A percentile compares a stretch with the other conserved stretches of the same genome.
These are phyloP conservation scores for Phrynocephalus versicolor DNA, from an alignment of 2,113 vertebrate genomes.

Conservation along the genomic window DNA sequence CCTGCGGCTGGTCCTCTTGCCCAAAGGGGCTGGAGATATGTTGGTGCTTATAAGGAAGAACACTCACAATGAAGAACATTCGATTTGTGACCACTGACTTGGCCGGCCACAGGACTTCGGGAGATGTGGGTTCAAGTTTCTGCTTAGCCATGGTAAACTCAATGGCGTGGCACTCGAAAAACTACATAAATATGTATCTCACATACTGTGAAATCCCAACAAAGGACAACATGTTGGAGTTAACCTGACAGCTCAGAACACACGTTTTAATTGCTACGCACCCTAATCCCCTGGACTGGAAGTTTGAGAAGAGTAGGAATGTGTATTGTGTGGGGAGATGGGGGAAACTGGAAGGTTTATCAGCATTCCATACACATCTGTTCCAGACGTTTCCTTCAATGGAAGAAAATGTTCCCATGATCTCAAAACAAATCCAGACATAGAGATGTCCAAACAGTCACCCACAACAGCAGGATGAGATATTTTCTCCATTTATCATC, in stretches of 20 bases:
- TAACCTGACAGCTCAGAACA: too few relatives aligned
- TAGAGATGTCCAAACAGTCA: background rate
- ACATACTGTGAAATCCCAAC: too few relatives aligned
- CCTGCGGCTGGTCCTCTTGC: background rate
- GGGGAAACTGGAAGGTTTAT: background rate
- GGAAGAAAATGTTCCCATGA: background rate
- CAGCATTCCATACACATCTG: background rate
- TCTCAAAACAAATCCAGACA: background rate
- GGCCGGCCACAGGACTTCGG: too few relatives aligned
- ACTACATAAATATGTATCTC: too few relatives aligned
- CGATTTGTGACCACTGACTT: too few relatives aligned
- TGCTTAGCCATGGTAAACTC: too few relatives aligned
- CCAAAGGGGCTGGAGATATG: background rate
- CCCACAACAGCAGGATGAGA: background rate
- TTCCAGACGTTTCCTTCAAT: background rate
- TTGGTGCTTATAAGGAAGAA: background rate
- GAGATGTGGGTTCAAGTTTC: too few relatives aligned
- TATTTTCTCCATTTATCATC: background rate
- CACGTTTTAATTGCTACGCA: too few relatives aligned
- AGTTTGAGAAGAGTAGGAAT: background rate
- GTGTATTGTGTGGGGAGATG: background rate
- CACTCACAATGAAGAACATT: background rate
- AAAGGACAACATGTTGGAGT: too few relatives aligned
- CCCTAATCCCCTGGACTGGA: too few relatives aligned
- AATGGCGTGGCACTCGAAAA: too few relatives aligned